These are phyloP conservation scores for Oncorhynchus kisutch DNA, from an alignment of 2,113 vertebrate genomes.

Conservation along the genomic window DNA sequence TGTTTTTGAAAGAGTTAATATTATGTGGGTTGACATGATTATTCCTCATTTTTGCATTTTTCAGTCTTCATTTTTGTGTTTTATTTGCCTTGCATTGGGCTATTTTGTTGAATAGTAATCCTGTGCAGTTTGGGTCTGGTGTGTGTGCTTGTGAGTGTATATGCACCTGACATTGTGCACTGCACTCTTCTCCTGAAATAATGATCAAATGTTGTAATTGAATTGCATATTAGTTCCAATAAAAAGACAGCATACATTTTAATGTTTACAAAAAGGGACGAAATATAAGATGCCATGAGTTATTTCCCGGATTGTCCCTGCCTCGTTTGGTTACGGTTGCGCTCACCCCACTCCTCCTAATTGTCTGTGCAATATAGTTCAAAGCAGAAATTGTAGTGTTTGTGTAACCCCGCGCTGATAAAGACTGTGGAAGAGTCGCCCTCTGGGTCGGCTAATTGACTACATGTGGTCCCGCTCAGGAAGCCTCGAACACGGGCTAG, in stretches of 20 bases:
- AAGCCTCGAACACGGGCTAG: slow-evolving; percentile 68
- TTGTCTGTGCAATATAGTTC: slow-evolving; percentile 30
- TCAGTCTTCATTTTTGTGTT: too few species aligned
- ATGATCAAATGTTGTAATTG: neutral
- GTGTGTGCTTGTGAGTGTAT: neutral
- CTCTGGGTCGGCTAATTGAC: slow-evolving; percentile 75
- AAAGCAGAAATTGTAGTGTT: slow-evolving; percentile 56
- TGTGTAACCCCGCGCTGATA: slow-evolving; percentile 61
- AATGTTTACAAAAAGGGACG: neutral
- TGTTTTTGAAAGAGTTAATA: too few species aligned
- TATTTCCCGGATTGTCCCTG: slow-evolving; percentile 29
- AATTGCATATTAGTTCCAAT: neutral
- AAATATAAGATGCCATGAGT: neutral
- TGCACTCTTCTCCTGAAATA: neutral
- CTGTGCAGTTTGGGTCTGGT: neutral
- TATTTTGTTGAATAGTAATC: too few species aligned
- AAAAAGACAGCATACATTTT: slow-evolving; percentile 21
- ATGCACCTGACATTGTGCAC: neutral
- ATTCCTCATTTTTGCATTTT: too few species aligned
- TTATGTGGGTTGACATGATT: too few species aligned
- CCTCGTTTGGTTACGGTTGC: slow-evolving; percentile 36
- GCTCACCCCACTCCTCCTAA: slow-evolving; percentile 51
- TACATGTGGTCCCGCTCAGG: slow-evolving; percentile 79
- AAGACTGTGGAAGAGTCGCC: slow-evolving; percentile 56
- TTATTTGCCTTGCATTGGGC: too few species aligned